Conservation (phyloP, 2,797 vertebrate species). For the Euphonia xanthogaster region DNA sequence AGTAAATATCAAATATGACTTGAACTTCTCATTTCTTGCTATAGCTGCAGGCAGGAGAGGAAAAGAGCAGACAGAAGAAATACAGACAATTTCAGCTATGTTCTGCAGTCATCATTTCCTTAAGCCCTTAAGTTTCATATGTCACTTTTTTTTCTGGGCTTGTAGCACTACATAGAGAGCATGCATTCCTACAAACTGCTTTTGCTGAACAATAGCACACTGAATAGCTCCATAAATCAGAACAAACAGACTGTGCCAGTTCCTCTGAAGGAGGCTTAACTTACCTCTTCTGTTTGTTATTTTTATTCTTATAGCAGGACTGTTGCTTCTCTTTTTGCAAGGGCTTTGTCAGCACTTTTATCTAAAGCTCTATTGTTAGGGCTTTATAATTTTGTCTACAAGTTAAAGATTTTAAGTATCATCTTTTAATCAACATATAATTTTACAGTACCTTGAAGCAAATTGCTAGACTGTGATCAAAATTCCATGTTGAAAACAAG, state of each 20-base stretch:
- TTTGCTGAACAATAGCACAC: conserved; percentile 19
- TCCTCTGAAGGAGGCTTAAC: conserved; percentile 6
- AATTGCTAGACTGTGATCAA: neutral
- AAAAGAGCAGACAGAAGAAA: conserved; percentile 6
- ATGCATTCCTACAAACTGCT: conserved; percentile 31
- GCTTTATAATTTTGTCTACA: neutral
- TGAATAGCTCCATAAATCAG: conserved; percentile 36
- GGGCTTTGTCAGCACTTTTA: neutral
- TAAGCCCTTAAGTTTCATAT: neutral
- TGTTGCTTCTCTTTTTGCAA: neutral
- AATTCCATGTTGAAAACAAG: neutral
- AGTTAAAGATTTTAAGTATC: neutral
- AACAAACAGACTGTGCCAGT: neutral
- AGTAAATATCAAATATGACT: neutral
- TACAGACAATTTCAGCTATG: neutral
- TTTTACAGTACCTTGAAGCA: neutral
- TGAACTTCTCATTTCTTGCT: neutral
- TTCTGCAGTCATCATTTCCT: conserved; percentile 1
- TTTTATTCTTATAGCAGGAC: neutral
- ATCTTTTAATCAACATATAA: neutral
- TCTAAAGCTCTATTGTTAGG: neutral
- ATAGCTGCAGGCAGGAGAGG: neutral
- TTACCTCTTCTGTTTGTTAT: conserved; percentile 27
- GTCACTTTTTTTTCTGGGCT: neutral
- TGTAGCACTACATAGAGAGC: neutral